Evolutionary conservation across 2,797 vertebrate species (phyloP), one percentile per base, ranked within the genome.

Genomic region (Coranthus polyacanthus): DNA sequence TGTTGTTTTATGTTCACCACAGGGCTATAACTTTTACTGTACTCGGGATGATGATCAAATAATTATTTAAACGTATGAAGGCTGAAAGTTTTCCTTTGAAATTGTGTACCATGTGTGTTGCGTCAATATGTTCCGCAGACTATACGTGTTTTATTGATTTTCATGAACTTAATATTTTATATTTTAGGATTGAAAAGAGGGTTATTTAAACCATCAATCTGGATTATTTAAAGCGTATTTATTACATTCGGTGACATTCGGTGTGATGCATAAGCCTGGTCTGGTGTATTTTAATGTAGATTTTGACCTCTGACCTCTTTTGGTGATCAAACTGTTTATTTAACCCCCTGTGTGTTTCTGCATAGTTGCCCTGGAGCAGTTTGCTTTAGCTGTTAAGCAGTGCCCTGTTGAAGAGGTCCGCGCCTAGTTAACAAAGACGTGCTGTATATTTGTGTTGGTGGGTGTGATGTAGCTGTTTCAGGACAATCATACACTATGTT

Each of bases 361-460:
- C 18, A 16, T 49, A 86, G 88, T 92, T 46, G 83, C 89, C 10
- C 64, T 85, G 71, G 87, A 92, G 75, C 85, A 89, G 74, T 93
- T 91, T 84, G 70, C 60, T 1, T 52, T 70, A 42, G 85, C 84
- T 3, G 82, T 86, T 72, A 64, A 73, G 56, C 37, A 22, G 7
- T 93, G 87, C 74, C 84, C 78, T 0, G 62, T 65, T 34, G 79
- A 38, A 20, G 77, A 74, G 21, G 86, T 85, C 69, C 57, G 32
- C 70, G 38, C 77, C 63, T 75, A 92, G 77, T 69, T 92, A 79
- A 90, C 79, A 86, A 93, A 85, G 85, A 85, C 90, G 79, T 45
- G 55, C n/a, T 51, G 22, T 37, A 20, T 44, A 7, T 17, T 32
- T 44, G 11, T 42, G 45, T 26, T 15, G 37, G 12, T 17, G 34